These are phyloP conservation scores for Drosophila rufa DNA, from an alignment of 1,140 invertebrate species.

Conservation along the genomic window DNA sequence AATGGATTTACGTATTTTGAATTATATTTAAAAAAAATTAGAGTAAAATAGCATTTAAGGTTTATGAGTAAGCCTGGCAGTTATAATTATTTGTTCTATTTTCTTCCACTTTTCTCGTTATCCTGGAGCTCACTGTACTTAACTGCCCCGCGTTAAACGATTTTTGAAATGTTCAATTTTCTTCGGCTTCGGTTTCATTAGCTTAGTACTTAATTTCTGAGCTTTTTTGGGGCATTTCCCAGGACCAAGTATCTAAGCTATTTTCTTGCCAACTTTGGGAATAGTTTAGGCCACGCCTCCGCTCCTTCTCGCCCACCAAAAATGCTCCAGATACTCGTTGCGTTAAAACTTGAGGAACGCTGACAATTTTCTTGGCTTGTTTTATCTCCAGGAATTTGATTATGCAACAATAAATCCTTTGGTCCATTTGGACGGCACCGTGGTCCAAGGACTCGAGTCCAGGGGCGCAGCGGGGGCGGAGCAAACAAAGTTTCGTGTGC, in stretches of 20 bases:
- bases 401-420: conserved; percentile 80
- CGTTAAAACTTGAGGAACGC: conserved; percentile 64
- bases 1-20: too few species aligned
- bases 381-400: conserved; percentile 74
- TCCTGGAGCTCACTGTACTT: conserved; percentile 4
- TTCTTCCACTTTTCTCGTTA: too few species aligned
- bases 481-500: conserved; percentile 60
- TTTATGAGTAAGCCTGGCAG: too few species aligned
- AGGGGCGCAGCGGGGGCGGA: neutral
- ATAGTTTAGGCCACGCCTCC: conserved; percentile 37
- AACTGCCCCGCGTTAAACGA: neutral
- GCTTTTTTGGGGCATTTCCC: conserved; percentile 4
- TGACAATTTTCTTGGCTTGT: conserved; percentile 76
- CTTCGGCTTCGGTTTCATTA: conserved; percentile 9
- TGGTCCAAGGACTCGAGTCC: conserved; percentile 8
- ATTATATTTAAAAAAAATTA: too few species aligned
- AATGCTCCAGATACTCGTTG: conserved; percentile 19
- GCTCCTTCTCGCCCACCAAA: neutral
- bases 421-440: conserved; percentile 55
- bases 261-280: conserved; percentile 36
- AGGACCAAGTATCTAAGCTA: conserved; percentile 20
- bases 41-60: too few species aligned
- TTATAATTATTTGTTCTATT: too few species aligned
- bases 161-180: conserved; percentile 6
- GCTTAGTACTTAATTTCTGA: conserved; percentile 7